Percentiles rank a stretch among this genome's conserved stretches.
Conservation (phyloP, 35 echinoderm and acorn worm species). For the Diadema setosum region DNA sequence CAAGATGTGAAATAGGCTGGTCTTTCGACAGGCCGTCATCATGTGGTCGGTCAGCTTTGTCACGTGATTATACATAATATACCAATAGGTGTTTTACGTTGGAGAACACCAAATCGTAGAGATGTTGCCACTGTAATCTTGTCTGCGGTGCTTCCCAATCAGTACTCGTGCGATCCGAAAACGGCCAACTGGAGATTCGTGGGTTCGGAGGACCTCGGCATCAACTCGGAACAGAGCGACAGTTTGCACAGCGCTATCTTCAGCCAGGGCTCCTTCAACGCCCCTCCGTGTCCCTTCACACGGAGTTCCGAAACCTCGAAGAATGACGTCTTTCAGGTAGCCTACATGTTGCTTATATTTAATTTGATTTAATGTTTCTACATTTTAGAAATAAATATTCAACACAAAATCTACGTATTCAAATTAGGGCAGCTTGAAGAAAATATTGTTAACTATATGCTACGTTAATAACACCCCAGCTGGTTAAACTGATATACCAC, state of each 20-base stretch:
- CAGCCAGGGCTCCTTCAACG: slow-evolving; percentile 50
- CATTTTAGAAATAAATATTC: too few species aligned
- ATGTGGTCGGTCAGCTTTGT: too few species aligned
- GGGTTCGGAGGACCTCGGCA: background rate
- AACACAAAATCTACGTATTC: too few species aligned
- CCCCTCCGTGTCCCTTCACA: slow-evolving; percentile 47
- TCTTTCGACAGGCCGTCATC: too few species aligned
- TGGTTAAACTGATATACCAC: too few species aligned
- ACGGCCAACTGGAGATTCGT: background rate
- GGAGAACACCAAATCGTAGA: background rate
- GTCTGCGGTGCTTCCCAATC: background rate
- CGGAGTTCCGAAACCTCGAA: background rate
- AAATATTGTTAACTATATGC: too few species aligned
- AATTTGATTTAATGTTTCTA: too few species aligned
- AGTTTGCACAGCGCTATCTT: slow-evolving; percentile 57
- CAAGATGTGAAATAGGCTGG: too few species aligned
- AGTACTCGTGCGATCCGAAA: slow-evolving; percentile 7
- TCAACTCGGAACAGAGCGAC: background rate
- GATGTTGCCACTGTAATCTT: background rate
- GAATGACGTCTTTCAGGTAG: background rate
- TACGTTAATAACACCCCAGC: too few species aligned
- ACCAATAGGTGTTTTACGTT: background rate
- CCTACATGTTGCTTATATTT: too few species aligned
- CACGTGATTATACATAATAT: too few species aligned
- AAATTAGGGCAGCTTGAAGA: too few species aligned